Base-by-base conservation (phyloP, 2,888 invertebrate genomes). In the Ypsolopha sequella region DNA sequence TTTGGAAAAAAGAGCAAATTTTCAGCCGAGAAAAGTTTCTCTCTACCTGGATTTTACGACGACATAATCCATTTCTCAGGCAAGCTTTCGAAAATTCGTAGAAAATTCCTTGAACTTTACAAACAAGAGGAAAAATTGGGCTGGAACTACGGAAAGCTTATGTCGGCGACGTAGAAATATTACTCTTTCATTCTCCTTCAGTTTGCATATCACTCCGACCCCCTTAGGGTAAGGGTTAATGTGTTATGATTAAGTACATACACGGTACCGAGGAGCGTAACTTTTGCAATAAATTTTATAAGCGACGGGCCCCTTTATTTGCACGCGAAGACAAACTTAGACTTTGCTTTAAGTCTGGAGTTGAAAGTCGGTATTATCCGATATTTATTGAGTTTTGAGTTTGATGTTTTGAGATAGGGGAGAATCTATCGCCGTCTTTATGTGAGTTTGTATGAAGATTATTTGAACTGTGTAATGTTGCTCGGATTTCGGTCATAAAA, bases 221-320 rank as follows among this genome's bases (percentile, higher is more conserved):
- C 10, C 35, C 55, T 55, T 54, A 54, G 58, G 59, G 58, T 56
- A 60, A 56, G 62, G 62, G 59, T 66, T 65, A 65, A 69, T 61
- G 55, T 60, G 55, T 54, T 52, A 60, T 66, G 69, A 69, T 68
- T 66, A 69, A 68, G 65, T 63, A 60, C 52, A 36, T 11, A n/a
- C 14, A 36, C 36, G 8, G 47, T 47, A 10, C 24, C 24, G 24
- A 24, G 53, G 51, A 54, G 57, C 54, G 55, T 59, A 66, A 64
- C 56, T 59, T 58, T 59, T 56, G 56, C 51, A 51, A 52, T 55
- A 53, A 54, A 56, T 57, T 49, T 45, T 38, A 46, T 52, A 43
- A 13, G 35, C 39, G 39, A 49, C 49, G 35, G 11, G 39, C 41
- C 41, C 41, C 46, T 41, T 33, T 41, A 49, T 49, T 49, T 39